Base-by-base conservation (phyloP, 2,113 vertebrate species). In the Chamaetylas fuelleborni region DNA sequence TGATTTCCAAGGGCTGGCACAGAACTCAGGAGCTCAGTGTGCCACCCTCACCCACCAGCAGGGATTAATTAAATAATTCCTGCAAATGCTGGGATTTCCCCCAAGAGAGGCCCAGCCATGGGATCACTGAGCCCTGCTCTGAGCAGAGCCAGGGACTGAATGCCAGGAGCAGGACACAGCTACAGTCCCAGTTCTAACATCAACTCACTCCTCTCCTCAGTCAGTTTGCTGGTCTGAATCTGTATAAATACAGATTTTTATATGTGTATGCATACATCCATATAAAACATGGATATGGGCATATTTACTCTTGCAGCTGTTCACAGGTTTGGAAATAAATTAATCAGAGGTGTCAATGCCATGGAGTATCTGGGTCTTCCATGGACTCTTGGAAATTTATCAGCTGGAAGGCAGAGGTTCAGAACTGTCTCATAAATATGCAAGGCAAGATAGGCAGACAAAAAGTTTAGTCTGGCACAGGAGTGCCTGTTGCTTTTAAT, bases 401-500 rank as follows among this genome's bases (percentile, higher is more conserved):
- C 79, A 78, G 24, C 23, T 77, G 81, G 51, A 95, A 96, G 14
- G 7, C 34, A 38, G 11, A 26, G 15, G 7, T 34, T 19, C 13
- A 3, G 11, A 56, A 12, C 6, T 45, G 9, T 79, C 95, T 82
- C 92, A 96, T 74, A 89, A 71, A 82, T 17, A 57, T 5, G 9
- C 11, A 53, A 20, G 50, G 57, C 16, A 79, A 62, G 84, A 81
- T n/a, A 45, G 18, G n/a, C 16, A 73, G 26, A 74, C 57, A 56
- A 48, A 91, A 28, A 82, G 19, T 58, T 74, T 84, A 65, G 50
- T 67, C 67, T 94, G 81, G 66, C 64, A 95, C 73, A 91, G 40
- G 86, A 93, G 43, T 80, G 43, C 50, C 71, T 86, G 86, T 74
- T 97, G 31, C 64, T 93, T 86, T 94, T 54, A 84, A 89, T 40